Base-by-base conservation (phyloP, 2,888 invertebrate species). In the Drosophila tanythrix region DNA sequence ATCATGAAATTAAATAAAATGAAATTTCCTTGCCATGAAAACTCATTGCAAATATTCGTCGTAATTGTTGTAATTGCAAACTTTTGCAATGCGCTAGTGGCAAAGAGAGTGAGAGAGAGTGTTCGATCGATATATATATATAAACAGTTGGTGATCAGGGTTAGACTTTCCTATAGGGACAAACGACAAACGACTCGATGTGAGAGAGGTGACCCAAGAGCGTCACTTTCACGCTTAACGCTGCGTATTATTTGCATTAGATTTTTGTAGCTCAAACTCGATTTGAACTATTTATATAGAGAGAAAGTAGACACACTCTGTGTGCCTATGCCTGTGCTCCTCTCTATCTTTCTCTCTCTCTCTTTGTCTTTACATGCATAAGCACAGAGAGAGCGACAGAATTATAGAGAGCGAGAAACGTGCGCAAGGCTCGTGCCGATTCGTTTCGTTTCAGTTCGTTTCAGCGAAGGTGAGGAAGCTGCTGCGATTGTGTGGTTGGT, bases 261-360 rank as follows among this genome's bases (percentile, higher is more conserved):
- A 79, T 82, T 74, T 79, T 74, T 79, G 74, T 78, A 55, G 61
- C 74, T 81, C 66, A n/a, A 83, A 89, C 74, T 80, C 73, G 77
- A 85, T 89, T 89, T 85, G 59, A 80, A 89, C 86, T 77, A 84
- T 82, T 78, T 89, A 74, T 88, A 73, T 85, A 81, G 81, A 89
- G 85, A 89, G 85, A 85, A 85, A 89, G 85, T 88, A 63, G 73
- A 82, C 56, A 59, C 55, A 25, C 40, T 46, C 15, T 38, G 25
- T 4, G 48, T 18, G 35, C 46, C 25, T 46, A 25, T 46, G 46
- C 8, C 13, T 56, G 27, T 56, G 55, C 29, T 43, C 56, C 72
- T 65, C 72, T 63, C 56, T n/a, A 60, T 66, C 75, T 52, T 43
- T 38, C 48, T 50, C 57, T 46, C 57, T 36, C 25, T 18, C 36